Percentiles rank a stretch among this genome's conserved stretches.
These are phyloP conservation scores for Psammodynastes pulverulentus DNA, from an alignment of 2,113 vertebrate genomes.

Conservation along the genomic window DNA sequence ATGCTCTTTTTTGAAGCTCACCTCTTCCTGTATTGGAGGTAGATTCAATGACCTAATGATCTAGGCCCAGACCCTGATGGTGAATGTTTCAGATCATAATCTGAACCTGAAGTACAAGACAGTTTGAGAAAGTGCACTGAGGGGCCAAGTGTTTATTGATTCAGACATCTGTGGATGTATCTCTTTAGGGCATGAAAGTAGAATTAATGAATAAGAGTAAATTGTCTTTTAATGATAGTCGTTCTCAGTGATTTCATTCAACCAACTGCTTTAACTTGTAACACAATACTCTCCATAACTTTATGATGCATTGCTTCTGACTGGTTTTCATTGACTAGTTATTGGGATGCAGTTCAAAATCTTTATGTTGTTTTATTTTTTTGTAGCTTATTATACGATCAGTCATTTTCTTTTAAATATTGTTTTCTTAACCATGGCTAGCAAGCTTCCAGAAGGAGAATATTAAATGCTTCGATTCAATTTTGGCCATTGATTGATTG, in stretches of 20 bases:
- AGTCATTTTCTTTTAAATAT: neutral
- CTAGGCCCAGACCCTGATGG: no score
- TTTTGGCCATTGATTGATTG: conserved; percentile 59
- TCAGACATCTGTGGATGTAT: neutral
- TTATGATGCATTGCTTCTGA: neutral
- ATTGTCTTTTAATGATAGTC: neutral
- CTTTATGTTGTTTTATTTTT: neutral
- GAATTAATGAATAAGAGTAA: neutral
- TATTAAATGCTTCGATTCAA: conserved; percentile 54
- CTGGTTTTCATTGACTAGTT: neutral
- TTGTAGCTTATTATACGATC: neutral
- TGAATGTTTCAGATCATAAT: no score
- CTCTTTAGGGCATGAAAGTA: neutral
- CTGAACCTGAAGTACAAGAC: neutral
- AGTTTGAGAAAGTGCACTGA: neutral
- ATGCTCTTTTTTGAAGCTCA: no score
- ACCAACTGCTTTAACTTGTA: neutral
- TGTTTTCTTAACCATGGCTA: conserved; percentile 14
- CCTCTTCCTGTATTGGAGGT: no score
- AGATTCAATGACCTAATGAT: no score
- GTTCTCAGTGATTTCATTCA: neutral
- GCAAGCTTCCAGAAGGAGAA: conserved; percentile 43
- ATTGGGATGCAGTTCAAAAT: neutral
- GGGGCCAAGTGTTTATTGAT: neutral
- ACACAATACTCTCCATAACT: neutral